Base-by-base conservation (phyloP, 2,797 vertebrate species). In the Tarsius wallacei region DNA sequence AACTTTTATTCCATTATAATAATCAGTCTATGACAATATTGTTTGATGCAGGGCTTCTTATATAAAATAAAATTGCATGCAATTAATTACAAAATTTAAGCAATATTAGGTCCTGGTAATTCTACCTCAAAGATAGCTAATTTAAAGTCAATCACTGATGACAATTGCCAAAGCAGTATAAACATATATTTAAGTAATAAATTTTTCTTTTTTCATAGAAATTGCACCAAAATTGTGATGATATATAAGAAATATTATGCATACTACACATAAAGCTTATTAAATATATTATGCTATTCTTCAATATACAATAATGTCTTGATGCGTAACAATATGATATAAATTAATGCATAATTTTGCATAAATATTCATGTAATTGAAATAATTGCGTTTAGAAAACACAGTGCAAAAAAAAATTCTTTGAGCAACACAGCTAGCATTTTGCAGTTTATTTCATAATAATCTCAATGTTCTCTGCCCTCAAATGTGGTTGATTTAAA, bases 401-500 rank as follows among this genome's bases (percentile, higher is more conserved):
- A 74, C 22, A 66, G 16, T 73, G 24, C 42, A 13, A 1, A n/a
- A 83, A 83, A 70, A 53, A 15, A 64, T 66, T 4, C 13, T 55
- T 53, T 66, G 5, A 9, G 31, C 16, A 91, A 55, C 22, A 77
- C n/a, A n/a, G 2, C 14, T 22, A 70, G 31, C 63, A 1, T 70
- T 87, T 94, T 57, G 49, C 0, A 70, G 4, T 53, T 63, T 76
- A 36, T 84, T 77, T 97, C 17, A 77, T 3, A 31, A 12, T 80
- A 26, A 47, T 59, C 36, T 82, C 87, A 47, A 5, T 77, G 68
- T 10, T 86, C 3, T 31, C 3, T 33, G 28, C 9, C 16, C 8
- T 89, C 21, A 85, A 28, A 15, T 16, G 15, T 47, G 51, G 33
- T 80, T 88, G 33, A 84, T 55, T 94, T 86, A 66, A 91, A 93